Evolutionary conservation across 2,113 vertebrate species (phyloP).

Genomic region (Barnardius zonarius): DNA sequence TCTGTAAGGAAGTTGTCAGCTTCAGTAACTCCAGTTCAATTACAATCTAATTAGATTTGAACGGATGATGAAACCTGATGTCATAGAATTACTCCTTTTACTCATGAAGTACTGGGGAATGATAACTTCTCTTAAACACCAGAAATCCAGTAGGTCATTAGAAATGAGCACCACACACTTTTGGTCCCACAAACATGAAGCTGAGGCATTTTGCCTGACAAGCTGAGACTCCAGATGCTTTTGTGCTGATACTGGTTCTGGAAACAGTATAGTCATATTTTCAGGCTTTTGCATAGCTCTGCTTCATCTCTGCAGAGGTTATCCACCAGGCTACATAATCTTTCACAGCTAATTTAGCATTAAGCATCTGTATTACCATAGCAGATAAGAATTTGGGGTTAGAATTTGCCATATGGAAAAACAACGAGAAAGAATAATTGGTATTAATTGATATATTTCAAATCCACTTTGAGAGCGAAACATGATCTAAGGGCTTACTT

Average conservation of each 20-base stretch:
- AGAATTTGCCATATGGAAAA: not conserved
- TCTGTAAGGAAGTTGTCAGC: not conserved
- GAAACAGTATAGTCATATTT: not conserved
- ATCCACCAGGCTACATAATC: not conserved
- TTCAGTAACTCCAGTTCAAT: not conserved
- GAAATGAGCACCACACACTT: fast-evolving
- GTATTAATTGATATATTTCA: not conserved
- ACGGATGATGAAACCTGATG: not conserved
- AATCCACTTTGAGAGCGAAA: not conserved
- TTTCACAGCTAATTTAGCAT: not conserved
- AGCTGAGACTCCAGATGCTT: not conserved
- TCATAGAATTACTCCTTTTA: not conserved
- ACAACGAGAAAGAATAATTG: not conserved
- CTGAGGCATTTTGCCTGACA: not conserved
- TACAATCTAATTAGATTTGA: not conserved
- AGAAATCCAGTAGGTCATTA: not conserved
- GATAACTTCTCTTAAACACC: not conserved
- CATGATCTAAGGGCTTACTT: not conserved
- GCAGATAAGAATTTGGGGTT: not conserved
- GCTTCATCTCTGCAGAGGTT: not conserved
- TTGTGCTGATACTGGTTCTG: not conserved
- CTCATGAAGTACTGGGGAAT: not conserved
- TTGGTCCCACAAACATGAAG: not conserved
- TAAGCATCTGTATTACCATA: not conserved
- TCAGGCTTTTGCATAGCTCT: not conserved